Evolutionary conservation across 2,797 vertebrate species (phyloP), one percentile per base, ranked within the genome.

Genomic region (Acanthurus tractus): DNA sequence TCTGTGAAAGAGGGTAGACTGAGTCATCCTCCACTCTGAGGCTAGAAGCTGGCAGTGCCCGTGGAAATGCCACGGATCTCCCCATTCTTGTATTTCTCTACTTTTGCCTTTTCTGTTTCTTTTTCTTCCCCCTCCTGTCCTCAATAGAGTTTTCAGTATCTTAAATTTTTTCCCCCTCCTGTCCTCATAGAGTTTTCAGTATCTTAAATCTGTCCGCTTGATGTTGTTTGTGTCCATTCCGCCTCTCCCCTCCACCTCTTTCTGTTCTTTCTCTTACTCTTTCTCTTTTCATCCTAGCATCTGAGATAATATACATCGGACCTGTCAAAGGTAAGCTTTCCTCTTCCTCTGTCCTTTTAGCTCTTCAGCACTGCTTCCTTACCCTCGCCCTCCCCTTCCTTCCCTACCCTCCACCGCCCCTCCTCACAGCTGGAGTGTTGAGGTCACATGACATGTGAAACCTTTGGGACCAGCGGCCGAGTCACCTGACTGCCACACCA

Each of bases 291-390:
- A 92, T 94, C 95, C 95, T 94, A 99, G 98, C 97, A 94, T 96
- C 97, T 94, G 98, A 99, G 96, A 95, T 99, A 95, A 97, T 99
- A 95, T 98, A 97, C 97, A 99, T 99, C 95, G 98, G 98, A 95
- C 98, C 98, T 90, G 96, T 99, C 88, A 99, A 99, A 99, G 98
- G 98, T 99, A 98, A 99, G 98, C 94, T 94, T 92, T 87, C 70
- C 80, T 81, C 80, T 86, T 90, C 85, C 82, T 86, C 91, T 93
- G 76, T 91, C 83, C 90, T 90, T 82, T 83, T 34, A 34, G 63
- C 83, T 83, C 55, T 86, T 90, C 82, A 80, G 81, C 90, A 82
- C 82, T 86, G 88, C 93, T 91, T 93, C 66, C 80, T 81, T 85
- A 59, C 74, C 75, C 72, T 50, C 2, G 45, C 70, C 55, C 73